Evolutionary conservation across 2,113 vertebrate species (phyloP).

Genomic region (Chinchilla lanigera): DNA sequence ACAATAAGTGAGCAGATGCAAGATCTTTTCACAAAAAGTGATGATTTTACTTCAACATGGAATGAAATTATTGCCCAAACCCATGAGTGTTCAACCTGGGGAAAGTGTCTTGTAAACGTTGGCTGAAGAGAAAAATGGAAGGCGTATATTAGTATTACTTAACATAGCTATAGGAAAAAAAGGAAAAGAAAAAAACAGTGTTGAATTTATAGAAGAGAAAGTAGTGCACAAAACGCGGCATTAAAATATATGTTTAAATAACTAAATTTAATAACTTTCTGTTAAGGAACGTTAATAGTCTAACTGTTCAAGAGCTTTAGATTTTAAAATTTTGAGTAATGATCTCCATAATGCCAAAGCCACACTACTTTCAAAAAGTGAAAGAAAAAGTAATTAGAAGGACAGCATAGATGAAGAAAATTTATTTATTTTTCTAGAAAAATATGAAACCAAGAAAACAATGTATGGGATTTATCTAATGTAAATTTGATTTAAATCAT

Average conservation of each 20-base stretch:
- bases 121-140: background rate
- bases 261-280: background rate
- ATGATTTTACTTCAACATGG: background rate
- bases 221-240: background rate
- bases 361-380: background rate
- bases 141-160: background rate
- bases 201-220: background rate
- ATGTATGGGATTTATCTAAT: background rate
- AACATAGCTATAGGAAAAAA: background rate
- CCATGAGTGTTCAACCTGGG: background rate
- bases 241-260: background rate
- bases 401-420: background rate
- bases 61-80: background rate
- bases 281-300: background rate
- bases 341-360: background rate
- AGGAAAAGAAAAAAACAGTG: background rate
- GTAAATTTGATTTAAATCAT: background rate
- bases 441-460: background rate
- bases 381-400: background rate
- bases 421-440: background rate
- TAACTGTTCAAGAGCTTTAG: background rate
- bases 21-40: background rate
- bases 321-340: background rate
- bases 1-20: background rate
- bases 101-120: background rate